Evolutionary conservation across 2,113 vertebrate species (phyloP).

Genomic region (Atrichornis clamosus): DNA sequence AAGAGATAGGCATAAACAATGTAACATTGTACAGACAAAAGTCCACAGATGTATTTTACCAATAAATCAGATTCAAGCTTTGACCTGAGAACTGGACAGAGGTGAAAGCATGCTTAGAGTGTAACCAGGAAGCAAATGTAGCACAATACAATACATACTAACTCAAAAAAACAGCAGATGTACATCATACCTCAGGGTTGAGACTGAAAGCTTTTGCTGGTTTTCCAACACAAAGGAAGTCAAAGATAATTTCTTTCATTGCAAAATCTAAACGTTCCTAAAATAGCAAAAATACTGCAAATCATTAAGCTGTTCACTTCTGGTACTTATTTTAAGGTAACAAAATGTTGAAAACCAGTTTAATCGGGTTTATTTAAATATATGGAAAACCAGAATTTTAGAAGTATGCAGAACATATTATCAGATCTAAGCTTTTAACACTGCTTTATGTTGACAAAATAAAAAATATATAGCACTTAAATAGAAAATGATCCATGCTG

Average conservation of each 20-base stretch:
- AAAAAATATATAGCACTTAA: background rate
- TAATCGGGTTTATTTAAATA: background rate
- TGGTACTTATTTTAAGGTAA: background rate
- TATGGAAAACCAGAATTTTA: background rate
- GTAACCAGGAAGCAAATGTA: background rate
- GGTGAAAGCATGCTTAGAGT: background rate
- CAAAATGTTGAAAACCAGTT: background rate
- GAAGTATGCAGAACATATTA: background rate
- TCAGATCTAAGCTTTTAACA: background rate
- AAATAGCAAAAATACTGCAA: constrained; percentile 42
- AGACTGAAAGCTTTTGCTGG: constrained; percentile 98
- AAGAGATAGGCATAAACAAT: background rate
- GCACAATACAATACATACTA: background rate
- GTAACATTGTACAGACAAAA: background rate
- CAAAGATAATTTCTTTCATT: constrained; percentile 99
- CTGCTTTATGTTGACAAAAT: background rate
- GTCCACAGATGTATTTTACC: background rate
- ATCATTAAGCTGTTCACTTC: background rate
- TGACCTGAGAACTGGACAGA: background rate
- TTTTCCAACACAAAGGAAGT: constrained; percentile 96
- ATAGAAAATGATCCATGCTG: background rate
- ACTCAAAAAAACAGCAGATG: background rate
- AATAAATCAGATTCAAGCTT: background rate
- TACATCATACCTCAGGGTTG: constrained; percentile 90
- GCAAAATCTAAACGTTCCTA: constrained; percentile 98